A percentile compares a stretch with the other conserved stretches of the same genome.
phyloP scores from a whole-genome alignment of 2,113 vertebrate species.

The Mixornis gularis region DNA sequence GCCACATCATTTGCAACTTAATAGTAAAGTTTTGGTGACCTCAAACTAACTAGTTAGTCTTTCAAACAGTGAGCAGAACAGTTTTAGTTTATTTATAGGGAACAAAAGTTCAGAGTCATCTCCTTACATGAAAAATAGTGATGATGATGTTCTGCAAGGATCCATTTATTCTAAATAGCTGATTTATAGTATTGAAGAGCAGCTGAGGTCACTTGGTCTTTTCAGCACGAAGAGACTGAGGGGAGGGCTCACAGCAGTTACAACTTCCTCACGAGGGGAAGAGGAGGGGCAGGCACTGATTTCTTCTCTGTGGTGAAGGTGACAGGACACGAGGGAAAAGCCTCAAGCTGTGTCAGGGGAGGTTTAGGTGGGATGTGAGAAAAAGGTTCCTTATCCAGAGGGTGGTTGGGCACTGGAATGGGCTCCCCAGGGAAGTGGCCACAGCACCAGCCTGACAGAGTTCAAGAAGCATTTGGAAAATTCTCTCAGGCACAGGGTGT shows the following conservation, averaged over 20 bases:
- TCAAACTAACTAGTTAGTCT: background rate
- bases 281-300: background rate
- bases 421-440: background rate
- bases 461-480: background rate
- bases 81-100: background rate
- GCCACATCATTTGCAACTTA: background rate
- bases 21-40: background rate
- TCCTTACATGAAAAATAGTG: background rate
- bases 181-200: background rate
- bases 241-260: too few species aligned
- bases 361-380: background rate
- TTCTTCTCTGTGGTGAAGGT: background rate
- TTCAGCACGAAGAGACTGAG: background rate
- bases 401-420: rapidly evolving
- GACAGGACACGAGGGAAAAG: background rate
- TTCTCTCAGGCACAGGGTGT: background rate
- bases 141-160: background rate
- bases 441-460: background rate
- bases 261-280: rapidly evolving
- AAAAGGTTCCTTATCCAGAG: background rate
- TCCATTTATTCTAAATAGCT: background rate
- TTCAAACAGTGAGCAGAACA: background rate
- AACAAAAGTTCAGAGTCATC: background rate
- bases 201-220: background rate
- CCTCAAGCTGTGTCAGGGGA: background rate